phyloP scores from a whole-genome alignment of 2,113 vertebrate genomes.

The Tapirus terrestris region DNA sequence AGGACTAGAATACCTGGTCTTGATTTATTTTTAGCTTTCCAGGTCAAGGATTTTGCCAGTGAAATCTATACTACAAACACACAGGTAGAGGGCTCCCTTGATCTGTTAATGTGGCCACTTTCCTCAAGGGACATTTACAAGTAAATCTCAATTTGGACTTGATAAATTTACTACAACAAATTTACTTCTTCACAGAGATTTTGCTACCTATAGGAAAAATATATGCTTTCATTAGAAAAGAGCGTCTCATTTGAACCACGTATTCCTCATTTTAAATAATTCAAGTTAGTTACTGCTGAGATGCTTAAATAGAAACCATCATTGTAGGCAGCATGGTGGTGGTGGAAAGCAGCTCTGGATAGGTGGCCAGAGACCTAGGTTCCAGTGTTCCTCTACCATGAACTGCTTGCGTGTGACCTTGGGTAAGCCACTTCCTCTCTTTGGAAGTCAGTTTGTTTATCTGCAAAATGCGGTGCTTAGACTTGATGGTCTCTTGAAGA shows the following conservation, averaged over 20 bases:
- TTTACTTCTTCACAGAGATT: slow-evolving; percentile 15
- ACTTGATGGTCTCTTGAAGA: not conserved
- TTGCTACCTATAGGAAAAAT: not conserved
- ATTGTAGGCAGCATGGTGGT: not conserved
- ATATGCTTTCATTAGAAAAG: not conserved
- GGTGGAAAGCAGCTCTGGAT: not conserved
- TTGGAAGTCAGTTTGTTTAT: not conserved
- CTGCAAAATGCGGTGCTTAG: not conserved
- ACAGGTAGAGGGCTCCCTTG: slow-evolving; percentile 80
- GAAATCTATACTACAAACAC: slow-evolving; percentile 68
- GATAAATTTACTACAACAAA: slow-evolving; percentile 27
- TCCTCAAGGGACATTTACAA: slow-evolving; percentile 63
- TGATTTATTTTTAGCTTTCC: slow-evolving; percentile 63
- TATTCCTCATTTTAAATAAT: slow-evolving; percentile 12
- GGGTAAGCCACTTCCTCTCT: not conserved
- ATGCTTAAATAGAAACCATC: not conserved
- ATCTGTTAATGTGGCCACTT: slow-evolving; percentile 50
- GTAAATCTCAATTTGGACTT: slow-evolving; percentile 50
- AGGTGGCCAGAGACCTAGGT: not conserved
- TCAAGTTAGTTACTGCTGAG: not conserved
- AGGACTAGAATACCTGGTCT: slow-evolving; percentile 48
- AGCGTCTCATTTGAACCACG: not conserved
- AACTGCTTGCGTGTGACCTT: not conserved
- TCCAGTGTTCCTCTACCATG: not conserved
- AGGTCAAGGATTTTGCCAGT: slow-evolving; percentile 59